A percentile compares a stretch with the other conserved stretches of the same genome.
phyloP scores from a whole-genome alignment of 2,113 vertebrate genomes.

The Hippopotamus amphibius region DNA sequence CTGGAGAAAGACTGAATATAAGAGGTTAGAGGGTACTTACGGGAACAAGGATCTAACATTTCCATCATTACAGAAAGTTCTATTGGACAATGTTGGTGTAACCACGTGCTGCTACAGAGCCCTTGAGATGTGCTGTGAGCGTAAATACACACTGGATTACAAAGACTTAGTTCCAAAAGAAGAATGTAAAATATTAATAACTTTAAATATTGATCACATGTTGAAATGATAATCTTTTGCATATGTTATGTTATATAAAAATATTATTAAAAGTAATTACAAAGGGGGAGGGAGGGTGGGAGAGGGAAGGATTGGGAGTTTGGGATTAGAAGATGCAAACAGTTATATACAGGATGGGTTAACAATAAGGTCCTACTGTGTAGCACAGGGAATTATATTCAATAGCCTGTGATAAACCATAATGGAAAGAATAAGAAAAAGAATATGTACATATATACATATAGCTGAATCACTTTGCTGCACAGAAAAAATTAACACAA shows the following conservation, averaged over 20 bases:
- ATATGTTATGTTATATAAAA: constrained; percentile 25
- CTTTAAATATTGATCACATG: not conserved
- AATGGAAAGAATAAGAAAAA: not conserved
- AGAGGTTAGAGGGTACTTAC: not conserved
- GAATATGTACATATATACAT: not conserved
- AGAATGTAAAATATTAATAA: not conserved
- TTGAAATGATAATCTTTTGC: constrained; percentile 23
- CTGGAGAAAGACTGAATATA: not conserved
- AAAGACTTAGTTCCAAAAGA: not conserved
- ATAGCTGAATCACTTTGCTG: not conserved
- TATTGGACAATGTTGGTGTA: not conserved
- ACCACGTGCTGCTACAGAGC: not conserved
- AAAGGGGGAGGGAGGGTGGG: not conserved
- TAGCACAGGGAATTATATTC: not conserved
- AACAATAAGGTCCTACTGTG: not conserved
- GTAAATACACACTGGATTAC: not conserved
- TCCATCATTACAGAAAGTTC: not conserved
- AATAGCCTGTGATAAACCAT: not conserved
- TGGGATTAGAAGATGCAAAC: not conserved
- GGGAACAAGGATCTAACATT: not conserved
- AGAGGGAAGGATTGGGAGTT: not conserved
- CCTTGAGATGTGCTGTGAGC: not conserved
- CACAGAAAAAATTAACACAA: not conserved
- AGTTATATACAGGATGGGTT: not conserved
- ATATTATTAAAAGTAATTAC: constrained; percentile 16